Conservation (phyloP, 2,113 vertebrate genomes). For the Tylochromis polylepis region DNA sequence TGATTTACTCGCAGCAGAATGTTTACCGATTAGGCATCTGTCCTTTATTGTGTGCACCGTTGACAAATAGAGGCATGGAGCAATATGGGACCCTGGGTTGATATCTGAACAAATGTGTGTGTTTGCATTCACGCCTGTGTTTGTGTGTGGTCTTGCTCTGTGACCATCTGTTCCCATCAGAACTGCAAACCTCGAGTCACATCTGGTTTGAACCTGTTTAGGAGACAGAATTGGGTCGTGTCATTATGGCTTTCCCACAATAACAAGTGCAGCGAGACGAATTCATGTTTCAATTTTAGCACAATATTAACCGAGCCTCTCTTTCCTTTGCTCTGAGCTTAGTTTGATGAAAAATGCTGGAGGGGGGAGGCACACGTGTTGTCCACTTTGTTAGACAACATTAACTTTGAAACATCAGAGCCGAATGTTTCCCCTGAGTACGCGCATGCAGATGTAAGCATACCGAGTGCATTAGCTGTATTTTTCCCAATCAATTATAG, state of each 20-base stretch:
- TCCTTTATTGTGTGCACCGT: conserved; percentile 6
- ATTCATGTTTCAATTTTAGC: not conserved
- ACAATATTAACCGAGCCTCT: not conserved
- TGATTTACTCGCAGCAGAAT: conserved; percentile 22
- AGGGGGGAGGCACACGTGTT: not conserved
- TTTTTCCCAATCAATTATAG: accelerated
- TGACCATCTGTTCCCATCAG: not conserved
- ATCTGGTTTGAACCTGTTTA: conserved; percentile 30
- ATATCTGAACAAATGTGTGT: not conserved
- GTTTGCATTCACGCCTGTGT: not conserved
- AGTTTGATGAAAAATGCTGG: not conserved
- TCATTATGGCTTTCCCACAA: not conserved
- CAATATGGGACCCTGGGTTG: not conserved
- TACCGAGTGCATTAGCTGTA: not conserved
- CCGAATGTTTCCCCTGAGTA: not conserved
- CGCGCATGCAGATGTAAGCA: not conserved
- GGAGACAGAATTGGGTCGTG: not conserved
- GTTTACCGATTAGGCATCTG: conserved; percentile 6
- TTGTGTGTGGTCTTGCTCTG: not conserved
- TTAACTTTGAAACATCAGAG: not conserved
- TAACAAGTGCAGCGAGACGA: not conserved
- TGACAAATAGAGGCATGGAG: conserved; percentile 18
- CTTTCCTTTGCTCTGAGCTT: not conserved
- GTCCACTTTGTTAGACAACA: not conserved
- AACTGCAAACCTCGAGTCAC: not conserved